phyloP scores from a whole-genome alignment of 2,113 vertebrate species.

The Hemicordylus capensis region DNA sequence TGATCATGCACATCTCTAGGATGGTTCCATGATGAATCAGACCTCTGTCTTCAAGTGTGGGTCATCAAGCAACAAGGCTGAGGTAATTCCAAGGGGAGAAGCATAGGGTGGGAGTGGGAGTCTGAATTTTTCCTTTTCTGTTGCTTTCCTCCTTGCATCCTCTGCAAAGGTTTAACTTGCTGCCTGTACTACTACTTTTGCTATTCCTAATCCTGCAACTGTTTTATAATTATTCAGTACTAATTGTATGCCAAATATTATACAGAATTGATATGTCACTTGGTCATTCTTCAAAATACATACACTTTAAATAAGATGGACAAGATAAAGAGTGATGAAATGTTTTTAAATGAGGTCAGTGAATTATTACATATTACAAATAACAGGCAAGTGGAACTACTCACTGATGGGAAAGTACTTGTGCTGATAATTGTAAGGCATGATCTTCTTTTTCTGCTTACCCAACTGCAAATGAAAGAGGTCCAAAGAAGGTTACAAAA shows the following conservation, averaged over 20 bases:
- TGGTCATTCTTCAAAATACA: neutral
- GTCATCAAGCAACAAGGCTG: too few relatives aligned
- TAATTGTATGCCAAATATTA: neutral
- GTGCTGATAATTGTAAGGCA: constrained; percentile 79
- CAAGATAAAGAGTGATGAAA: neutral
- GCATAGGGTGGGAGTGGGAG: too few relatives aligned
- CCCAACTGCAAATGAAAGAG: constrained; percentile 62
- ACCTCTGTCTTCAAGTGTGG: too few relatives aligned
- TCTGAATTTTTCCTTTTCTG: too few relatives aligned
- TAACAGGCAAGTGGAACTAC: constrained; percentile 17
- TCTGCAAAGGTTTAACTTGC: too few relatives aligned
- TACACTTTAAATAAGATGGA: neutral
- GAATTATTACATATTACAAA: neutral
- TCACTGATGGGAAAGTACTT: constrained; percentile 78
- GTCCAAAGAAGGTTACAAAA: neutral
- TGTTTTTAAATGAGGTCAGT: neutral
- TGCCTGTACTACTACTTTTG: too few relatives aligned
- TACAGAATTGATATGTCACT: neutral
- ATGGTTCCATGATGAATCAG: too few relatives aligned
- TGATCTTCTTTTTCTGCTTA: constrained; percentile 73
- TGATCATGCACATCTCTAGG: too few relatives aligned
- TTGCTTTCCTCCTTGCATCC: too few relatives aligned
- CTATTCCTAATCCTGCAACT: too few relatives aligned
- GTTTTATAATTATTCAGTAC: too few relatives aligned
- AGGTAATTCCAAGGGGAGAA: too few relatives aligned